A percentile compares a stretch with the other conserved stretches of the same genome.
These are phyloP conservation scores for Diarsia mendica DNA, from an alignment of 2,888 invertebrate species.

Conservation along the genomic window DNA sequence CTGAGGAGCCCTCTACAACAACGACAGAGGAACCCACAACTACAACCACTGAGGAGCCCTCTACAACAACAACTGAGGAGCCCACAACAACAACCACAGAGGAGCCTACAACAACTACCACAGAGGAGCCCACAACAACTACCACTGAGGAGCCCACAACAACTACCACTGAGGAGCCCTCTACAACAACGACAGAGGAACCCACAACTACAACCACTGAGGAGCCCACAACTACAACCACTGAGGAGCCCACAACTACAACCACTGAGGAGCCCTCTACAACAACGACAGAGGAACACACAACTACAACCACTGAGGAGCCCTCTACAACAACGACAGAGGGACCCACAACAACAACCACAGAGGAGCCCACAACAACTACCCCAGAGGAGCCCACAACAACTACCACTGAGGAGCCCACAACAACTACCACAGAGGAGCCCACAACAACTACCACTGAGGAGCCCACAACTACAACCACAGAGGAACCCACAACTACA, in stretches of 20 bases:
- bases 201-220: neutral
- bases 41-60: slow-evolving; percentile 9
- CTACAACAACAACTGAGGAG: neutral
- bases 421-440: neutral
- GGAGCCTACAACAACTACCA: neutral
- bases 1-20: neutral
- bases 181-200: neutral
- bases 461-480: neutral
- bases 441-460: neutral
- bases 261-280: slow-evolving; percentile 18
- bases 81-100: neutral
- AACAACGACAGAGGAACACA: neutral
- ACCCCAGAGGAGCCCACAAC: neutral
- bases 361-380: neutral
- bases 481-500: neutral
- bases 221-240: neutral
- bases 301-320: neutral
- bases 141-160: neutral
- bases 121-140: neutral
- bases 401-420: no score
- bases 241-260: neutral
- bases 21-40: slow-evolving; percentile 5
- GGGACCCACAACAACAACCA: neutral
- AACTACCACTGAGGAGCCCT: slow-evolving; percentile 8
- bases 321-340: neutral